Base-by-base conservation (phyloP, 2,888 invertebrate genomes). In the Machimus rusticus region DNA sequence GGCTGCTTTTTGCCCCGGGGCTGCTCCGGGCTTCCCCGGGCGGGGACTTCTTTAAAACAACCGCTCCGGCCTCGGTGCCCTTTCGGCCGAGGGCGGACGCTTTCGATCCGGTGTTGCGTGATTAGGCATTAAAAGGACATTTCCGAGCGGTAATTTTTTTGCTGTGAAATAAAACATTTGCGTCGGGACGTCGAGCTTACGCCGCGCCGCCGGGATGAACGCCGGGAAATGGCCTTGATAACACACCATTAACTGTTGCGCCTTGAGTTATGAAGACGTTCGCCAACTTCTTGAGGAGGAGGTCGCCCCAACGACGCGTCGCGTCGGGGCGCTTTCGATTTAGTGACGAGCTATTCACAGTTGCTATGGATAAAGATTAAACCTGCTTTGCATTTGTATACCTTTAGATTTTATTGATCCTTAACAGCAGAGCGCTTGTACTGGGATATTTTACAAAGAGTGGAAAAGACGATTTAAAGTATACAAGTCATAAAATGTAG, bases 121-220 rank as follows among this genome's bases (percentile, higher is more conserved):
- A 88, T 88, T 88, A 88, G 87, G 88, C 88, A 88, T 88, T 88
- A 88, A 88, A 88, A 88, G 88, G 87, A 88, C 86, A 88, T 88
- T 88, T 88, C 88, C 88, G 88, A 88, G 79, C 88, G 88, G 88
- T 88, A 88, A 88, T 88, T 84, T 84, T 66, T 84, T 37, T 84
- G 84, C 84, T 84, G 84, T 34, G 84, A 74, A 66, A 66, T 66
- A 66, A 84, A 37, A 66, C 84, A 39, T 84, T 84, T 31, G 57
- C 37, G 84, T 39, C 66, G 39, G 57, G 34, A 82, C 34, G 57
- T 34, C 51, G 82, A 55, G 51, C 57, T 6, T 19, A 43, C 19
- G 23, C 12, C n/a, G 19, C 8, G 57, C 57, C 28, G 66, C 66
- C 23, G 23, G 66, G 66, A 66, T 23, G 28, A 28, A 19, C 28